Evolutionary conservation across 1,140 invertebrate genomes (phyloP).

Genomic region (Platorchestia sp.): DNA sequence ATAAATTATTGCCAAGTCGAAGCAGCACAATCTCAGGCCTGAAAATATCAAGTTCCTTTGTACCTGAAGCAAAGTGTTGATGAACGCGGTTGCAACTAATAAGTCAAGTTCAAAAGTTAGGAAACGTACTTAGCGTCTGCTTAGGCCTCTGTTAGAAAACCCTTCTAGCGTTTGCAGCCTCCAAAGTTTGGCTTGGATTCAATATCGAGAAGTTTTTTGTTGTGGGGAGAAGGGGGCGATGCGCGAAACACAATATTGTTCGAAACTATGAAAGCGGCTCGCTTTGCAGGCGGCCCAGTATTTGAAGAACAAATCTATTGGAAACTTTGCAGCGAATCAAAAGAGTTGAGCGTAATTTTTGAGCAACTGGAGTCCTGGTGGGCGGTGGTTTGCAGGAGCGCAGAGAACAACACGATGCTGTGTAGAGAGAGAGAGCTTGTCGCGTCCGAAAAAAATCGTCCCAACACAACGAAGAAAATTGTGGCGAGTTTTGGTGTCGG

Average conservation of each 20-base stretch:
- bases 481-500: not conserved
- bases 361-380: not conserved
- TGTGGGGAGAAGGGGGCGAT: not conserved
- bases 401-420: not conserved
- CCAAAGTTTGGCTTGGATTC: not conserved
- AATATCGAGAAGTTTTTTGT: not conserved
- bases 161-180: not conserved
- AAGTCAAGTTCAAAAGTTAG: not conserved
- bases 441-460: not conserved
- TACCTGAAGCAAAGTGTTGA: not conserved
- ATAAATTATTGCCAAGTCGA: not conserved
- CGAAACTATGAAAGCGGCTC: not conserved
- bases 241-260: not conserved
- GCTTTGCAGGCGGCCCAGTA: not conserved
- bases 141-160: not conserved
- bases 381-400: not conserved
- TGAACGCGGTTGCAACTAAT: not conserved
- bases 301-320: not conserved
- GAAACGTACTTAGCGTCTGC: not conserved
- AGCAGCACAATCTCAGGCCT: not conserved
- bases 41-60: not conserved
- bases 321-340: not conserved
- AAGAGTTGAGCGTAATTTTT: not conserved
- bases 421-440: not conserved
- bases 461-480: not conserved